Base-by-base conservation (phyloP, 2,113 vertebrate species). In the Procavia capensis region DNA sequence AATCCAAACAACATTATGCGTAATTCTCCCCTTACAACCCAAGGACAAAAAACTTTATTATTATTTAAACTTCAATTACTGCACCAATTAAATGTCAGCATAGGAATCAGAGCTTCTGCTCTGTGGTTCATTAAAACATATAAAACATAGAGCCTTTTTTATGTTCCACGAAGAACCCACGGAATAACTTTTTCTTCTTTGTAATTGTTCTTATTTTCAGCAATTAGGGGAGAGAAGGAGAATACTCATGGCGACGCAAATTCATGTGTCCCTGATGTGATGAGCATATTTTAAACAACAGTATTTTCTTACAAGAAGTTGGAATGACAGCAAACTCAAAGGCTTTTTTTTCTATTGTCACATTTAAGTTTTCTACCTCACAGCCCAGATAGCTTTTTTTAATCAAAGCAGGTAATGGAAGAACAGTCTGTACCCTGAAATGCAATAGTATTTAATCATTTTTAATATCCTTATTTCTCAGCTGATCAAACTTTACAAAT, bases 391-490 rank as follows among this genome's bases (percentile, higher is more conserved):
- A 98, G 98, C 97, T 98, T 98, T 98, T 98, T 99, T 98, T 98
- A 99, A 99, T 99, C 98, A 99, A 98, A 98, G 98, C 98, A 97
- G 91, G 98, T 97, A 98, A 99, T 98, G 99, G 98, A 99, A 98
- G 98, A 99, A 96, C 94, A 98, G 98, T 98, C 98, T 97, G 98
- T 98, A 98, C 97, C 98, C 98, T 98, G 97, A 98, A 98, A 98
- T 98, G 98, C 98, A 98, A 98, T 99, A 98, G 98, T 96, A 98
- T 98, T 98, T 99, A 99, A 98, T 98, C 98, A 98, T 97, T 98
- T 98, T 98, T 98, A 99, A 99, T 98, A 98, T 98, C 98, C 98
- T 98, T 98, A 98, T 99, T 99, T 99, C 98, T 99, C 98, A 99
- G 98, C 95, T 98, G 98, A 99, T 99, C 98, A 98, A 97, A 98